Evolutionary conservation across 2,113 vertebrate species (phyloP), one percentile per base, ranked within the genome.

Genomic region (Actenoides lindsayi): DNA sequence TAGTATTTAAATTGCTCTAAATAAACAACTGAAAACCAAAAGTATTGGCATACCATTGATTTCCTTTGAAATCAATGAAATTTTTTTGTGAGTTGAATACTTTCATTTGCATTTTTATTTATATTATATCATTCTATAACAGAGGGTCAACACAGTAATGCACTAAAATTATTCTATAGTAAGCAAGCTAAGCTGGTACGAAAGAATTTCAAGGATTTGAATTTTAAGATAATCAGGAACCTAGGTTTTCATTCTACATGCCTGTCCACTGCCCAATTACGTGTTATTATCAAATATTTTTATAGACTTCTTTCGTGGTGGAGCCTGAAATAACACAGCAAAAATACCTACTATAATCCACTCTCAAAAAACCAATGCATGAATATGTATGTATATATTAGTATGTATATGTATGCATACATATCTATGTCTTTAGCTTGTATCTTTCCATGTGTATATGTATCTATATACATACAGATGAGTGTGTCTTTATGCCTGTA

Each of bases 401-500:
- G 23, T 33, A 19, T 51, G 10, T 4, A 9, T 44, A 11, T 63
- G 7, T 39, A 4, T 70, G 7, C 37, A 5, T 27, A 5, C 37
- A 5, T 21, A 16, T 28, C 2, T 51, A 5, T 48, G 4, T 46
- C n/a, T 28, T 68, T 41, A 6, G 10, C 37, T 56, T 37, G 41
- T 33, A 33, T 33, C 17, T 54, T 62, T 21, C 18, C 35, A 23
- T 17, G 7, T 68, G 11, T 11, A 50, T 53, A 50, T 37, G 8
- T 2, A 25, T 2, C 17, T 16, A 11, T 10, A 19, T 3, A 30
- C 2, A 48, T 2, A 15, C 16, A 33, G 4, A 27, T 7, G 46
- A 31, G 8, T 30, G 18, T 53, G 15, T n/a, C 30, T 28, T 4
- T n/a, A 10, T 15, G 13, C 37, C 59, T 76, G 12, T 6, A 8